Evolutionary conservation across 1,140 invertebrate species (phyloP).

Genomic region (Nebria ingens): DNA sequence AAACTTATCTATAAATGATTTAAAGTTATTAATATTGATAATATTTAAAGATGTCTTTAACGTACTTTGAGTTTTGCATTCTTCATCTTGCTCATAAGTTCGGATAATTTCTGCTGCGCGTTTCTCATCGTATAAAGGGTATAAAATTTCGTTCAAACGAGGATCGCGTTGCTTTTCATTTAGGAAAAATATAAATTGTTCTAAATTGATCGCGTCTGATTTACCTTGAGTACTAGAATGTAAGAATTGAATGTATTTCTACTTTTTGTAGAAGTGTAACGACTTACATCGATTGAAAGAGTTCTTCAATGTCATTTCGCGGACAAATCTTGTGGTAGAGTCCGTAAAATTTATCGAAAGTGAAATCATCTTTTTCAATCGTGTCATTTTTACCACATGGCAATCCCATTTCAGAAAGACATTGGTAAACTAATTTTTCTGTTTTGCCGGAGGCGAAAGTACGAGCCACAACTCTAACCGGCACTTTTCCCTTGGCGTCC

Average conservation of each 20-base stretch:
- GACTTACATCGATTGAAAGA: constrained; percentile 94
- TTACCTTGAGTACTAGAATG: constrained; percentile 74
- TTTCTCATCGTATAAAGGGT: constrained; percentile 94
- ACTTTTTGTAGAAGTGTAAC: not conserved
- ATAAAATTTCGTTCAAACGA: constrained; percentile 96
- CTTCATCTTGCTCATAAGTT: constrained; percentile 85
- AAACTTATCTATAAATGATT: constrained; percentile 45
- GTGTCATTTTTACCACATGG: constrained; percentile 95
- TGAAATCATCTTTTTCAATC: constrained; percentile 90
- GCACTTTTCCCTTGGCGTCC: constrained; percentile 91
- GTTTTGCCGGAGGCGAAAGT: constrained; percentile 98
- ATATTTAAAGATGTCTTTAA: not conserved
- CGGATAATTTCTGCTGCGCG: constrained; percentile 87
- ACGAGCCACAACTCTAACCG: constrained; percentile 90
- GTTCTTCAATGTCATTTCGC: constrained; percentile 95
- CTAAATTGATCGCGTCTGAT: constrained; percentile 72
- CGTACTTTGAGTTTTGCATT: constrained; percentile 63
- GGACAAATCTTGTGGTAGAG: constrained; percentile 99
- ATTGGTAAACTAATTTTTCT: constrained; percentile 97
- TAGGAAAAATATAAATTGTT: constrained; percentile 87
- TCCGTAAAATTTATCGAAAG: constrained; percentile 97
- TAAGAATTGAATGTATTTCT: constrained; percentile 18
- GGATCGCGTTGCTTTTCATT: constrained; percentile 99
- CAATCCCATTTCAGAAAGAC: constrained; percentile 83
- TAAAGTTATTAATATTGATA: not conserved